A percentile compares a stretch with the other conserved stretches of the same genome.
Conservation (phyloP, 2,888 invertebrate genomes). For the Uropetala carovei region DNA sequence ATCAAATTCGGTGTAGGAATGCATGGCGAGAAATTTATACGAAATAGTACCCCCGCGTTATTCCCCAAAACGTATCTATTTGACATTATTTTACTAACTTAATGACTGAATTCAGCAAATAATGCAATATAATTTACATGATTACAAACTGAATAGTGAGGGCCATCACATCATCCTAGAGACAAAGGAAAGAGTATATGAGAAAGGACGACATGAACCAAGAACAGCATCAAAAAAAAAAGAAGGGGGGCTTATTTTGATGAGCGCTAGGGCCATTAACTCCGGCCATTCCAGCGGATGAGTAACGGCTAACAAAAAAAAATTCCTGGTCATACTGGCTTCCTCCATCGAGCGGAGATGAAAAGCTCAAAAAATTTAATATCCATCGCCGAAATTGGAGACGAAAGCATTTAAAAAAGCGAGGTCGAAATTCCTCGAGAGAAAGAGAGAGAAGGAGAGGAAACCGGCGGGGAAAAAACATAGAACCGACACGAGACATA, state of each 20-base stretch:
- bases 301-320: not conserved
- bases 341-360: not conserved
- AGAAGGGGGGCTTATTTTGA: not conserved
- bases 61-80: no score
- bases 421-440: not conserved
- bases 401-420: not conserved
- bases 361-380: not conserved
- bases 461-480: not conserved
- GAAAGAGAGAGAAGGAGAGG: not conserved
- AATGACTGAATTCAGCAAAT: no score
- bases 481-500: no score
- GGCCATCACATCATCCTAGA: not conserved
- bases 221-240: not conserved
- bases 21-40: no score
- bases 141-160: not conserved
- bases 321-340: not conserved
- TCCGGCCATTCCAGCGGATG: not conserved
- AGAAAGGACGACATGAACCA: not conserved
- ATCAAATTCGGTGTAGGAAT: no score
- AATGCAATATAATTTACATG: no score
- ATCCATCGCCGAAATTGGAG: not conserved
- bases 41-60: no score
- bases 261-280: not conserved
- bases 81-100: no score
- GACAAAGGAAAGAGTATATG: not conserved